Percentiles rank a stretch among this genome's conserved stretches.
Evolutionary conservation across 2,797 vertebrate species (phyloP).

Genomic region (Euthynnus affinis): DNA sequence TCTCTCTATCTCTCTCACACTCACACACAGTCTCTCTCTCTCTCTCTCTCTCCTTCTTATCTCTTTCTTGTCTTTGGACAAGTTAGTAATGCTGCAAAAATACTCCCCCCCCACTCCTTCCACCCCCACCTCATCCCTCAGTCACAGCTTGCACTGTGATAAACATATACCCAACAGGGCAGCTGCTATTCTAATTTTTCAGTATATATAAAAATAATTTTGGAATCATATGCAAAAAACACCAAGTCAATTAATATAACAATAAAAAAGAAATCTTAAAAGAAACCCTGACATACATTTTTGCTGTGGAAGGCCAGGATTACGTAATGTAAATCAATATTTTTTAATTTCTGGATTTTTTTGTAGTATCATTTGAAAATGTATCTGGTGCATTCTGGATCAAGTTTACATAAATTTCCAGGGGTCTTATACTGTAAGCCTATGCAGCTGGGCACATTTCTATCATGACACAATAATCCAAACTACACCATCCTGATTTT

Average conservation of each 20-base stretch:
- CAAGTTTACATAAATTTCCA: not conserved
- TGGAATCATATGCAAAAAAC: not conserved
- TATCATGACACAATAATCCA: not conserved
- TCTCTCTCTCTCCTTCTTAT: slow-evolving; percentile 7
- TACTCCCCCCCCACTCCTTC: not conserved
- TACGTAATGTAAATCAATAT: not conserved
- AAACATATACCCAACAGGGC: slow-evolving; percentile 33
- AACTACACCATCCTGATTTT: not conserved
- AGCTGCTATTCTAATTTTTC: not conserved
- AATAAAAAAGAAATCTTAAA: not conserved
- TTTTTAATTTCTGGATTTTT: not conserved
- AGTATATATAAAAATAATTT: not conserved
- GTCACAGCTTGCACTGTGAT: slow-evolving; percentile 38
- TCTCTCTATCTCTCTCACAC: slow-evolving; percentile 16
- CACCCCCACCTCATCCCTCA: not conserved
- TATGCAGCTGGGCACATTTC: not conserved
- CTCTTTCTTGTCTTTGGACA: slow-evolving; percentile 40
- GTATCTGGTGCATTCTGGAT: not conserved
- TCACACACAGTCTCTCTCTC: slow-evolving; percentile 1
- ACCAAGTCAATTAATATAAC: not conserved
- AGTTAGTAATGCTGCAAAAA: slow-evolving; percentile 45
- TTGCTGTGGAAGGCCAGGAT: not conserved
- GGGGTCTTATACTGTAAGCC: not conserved
- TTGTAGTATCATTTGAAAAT: not conserved
- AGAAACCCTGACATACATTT: not conserved